Percentiles rank a stretch among this genome's conserved stretches.
Evolutionary conservation across 2,888 invertebrate species (phyloP).

Genomic region (Orthosia incerta): DNA sequence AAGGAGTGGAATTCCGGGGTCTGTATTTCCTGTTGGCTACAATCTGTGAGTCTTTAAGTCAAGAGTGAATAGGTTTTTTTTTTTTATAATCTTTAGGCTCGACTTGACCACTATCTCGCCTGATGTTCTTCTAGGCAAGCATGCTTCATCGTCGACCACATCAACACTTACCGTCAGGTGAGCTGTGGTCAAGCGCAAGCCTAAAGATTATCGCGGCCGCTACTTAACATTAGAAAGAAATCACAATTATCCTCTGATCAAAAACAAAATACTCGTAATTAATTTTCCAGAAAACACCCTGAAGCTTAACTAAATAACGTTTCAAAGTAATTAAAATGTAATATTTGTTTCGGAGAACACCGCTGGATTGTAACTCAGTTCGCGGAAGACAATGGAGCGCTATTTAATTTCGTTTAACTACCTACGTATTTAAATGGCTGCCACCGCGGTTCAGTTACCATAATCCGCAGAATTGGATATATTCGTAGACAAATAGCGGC

Average conservation of each 20-base stretch:
- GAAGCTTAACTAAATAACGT: slow-evolving; percentile 8
- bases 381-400: slow-evolving; percentile 5
- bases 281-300: neutral
- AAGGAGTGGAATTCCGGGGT: too few relatives aligned
- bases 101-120: too few relatives aligned
- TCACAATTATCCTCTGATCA: neutral
- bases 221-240: neutral
- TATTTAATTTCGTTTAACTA: slow-evolving; percentile 29
- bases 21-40: too few relatives aligned
- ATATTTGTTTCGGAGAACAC: slow-evolving; percentile 18
- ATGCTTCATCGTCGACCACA: too few relatives aligned
- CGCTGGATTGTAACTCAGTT: neutral
- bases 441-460: slow-evolving; percentile 2
- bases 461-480: slow-evolving; percentile 10
- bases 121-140: too few relatives aligned
- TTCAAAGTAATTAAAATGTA: slow-evolving; percentile 22
- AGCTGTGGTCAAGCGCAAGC: too few relatives aligned
- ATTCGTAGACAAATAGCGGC: slow-evolving; percentile 3
- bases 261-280: neutral
- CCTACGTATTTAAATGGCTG: slow-evolving; percentile 22
- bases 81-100: too few relatives aligned
- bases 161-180: too few relatives aligned
- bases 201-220: too few relatives aligned
- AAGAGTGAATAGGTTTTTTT: too few relatives aligned
- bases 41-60: too few relatives aligned